Base-by-base conservation (phyloP, 2,888 invertebrate genomes). In the Lordiphosa andalusiaca region DNA sequence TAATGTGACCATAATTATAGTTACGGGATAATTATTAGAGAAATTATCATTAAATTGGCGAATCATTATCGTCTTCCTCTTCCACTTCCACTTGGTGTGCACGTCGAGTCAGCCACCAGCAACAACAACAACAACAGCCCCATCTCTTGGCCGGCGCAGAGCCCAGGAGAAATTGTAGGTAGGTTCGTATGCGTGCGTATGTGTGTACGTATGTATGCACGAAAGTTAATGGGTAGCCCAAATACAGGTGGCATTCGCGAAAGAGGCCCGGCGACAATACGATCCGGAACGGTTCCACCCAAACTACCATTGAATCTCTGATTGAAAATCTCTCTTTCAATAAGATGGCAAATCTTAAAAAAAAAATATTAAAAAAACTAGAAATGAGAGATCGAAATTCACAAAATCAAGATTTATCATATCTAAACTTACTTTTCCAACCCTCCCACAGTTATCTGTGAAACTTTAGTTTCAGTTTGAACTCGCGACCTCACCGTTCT, bases 31-130 rank as follows among this genome's bases (percentile, higher is more conserved):
- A 84, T 78, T 84, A 78, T 67, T 67, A 62, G 55, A 64, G 51
- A 64, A 78, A 78, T 73, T 77, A 77, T 71, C 58, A 60, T 77
- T 65, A 73, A 84, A 82, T 82, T 84, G 75, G 84, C 83, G 69
- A 76, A 77, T 71, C 67, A 84, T 78, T 78, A 84, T 69, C 53
- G 62, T 62, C 46, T 56, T 71, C 63, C 76, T 69, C 48, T 64
- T 76, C 42, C 49, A 56, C 48, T 64, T 76, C 42, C 49, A 56
- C 54, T 66, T 60, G 30, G 39, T 51, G 55, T 21, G 33, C 49
- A 49, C 30, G 38, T 16, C 30, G 30, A 44, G 30, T 44, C 30
- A 47, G 47, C 35, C 33, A 47, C 47, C 25, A 36, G 12, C 44
- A 44, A 25, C 30, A 6, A 41, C 23, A 19, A 42, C 44, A 48